Conservation (phyloP, 2,113 vertebrate species). For the Saimiri boliviensis region DNA sequence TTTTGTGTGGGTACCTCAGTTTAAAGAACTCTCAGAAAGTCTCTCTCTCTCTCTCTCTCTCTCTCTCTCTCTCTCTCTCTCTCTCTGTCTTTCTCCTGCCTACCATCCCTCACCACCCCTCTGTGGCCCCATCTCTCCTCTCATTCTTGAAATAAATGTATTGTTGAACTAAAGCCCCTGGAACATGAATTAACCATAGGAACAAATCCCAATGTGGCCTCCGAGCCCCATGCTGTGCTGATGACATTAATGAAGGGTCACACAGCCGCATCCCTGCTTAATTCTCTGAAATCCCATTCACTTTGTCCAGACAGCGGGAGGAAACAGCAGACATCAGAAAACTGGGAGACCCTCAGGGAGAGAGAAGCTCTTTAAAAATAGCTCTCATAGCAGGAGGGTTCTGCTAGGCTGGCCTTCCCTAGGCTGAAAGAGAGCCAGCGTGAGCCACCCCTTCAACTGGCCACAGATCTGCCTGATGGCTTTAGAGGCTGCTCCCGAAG, state of each 20-base stretch:
- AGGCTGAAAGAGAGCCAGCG: neutral
- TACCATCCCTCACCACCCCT: neutral
- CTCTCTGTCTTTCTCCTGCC: no score
- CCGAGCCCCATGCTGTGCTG: neutral
- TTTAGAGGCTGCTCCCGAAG: neutral
- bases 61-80: fast-evolving
- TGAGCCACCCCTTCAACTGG: neutral
- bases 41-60: neutral
- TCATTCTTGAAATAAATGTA: constrained; percentile 44
- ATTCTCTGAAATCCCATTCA: neutral
- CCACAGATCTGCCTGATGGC: neutral
- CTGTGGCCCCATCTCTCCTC: neutral
- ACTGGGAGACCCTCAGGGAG: constrained; percentile 15
- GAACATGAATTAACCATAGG: constrained; percentile 57
- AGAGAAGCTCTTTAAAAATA: constrained; percentile 73
- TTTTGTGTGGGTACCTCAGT: neutral
- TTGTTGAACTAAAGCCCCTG: constrained; percentile 33
- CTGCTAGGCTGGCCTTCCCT: neutral
- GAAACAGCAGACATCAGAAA: constrained; percentile 26
- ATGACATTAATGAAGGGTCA: constrained; percentile 12
- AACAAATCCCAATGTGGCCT: neutral
- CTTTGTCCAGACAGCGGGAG: neutral
- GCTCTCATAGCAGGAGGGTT: neutral
- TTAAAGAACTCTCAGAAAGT: neutral
- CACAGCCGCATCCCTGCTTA: neutral